Evolutionary conservation across 2,797 vertebrate species (phyloP).

Genomic region (Ptychadena robeensis): DNA sequence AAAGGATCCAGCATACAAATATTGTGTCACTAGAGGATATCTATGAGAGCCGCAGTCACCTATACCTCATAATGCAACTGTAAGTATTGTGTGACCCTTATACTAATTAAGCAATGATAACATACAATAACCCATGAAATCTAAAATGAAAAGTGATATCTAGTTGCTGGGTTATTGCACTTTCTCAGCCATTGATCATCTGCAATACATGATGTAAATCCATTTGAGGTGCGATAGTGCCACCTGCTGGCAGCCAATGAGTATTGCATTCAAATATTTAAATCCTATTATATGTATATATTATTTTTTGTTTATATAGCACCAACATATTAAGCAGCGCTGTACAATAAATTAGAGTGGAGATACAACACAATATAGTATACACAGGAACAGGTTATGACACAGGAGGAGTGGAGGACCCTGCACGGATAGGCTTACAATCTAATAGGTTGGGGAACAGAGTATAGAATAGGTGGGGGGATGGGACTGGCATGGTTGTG

Average conservation of each 20-base stretch:
- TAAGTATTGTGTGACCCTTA: conserved; percentile 74
- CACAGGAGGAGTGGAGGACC: too few species aligned
- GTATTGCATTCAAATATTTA: neutral
- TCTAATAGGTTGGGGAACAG: too few species aligned
- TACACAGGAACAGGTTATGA: too few species aligned
- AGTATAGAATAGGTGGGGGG: too few species aligned
- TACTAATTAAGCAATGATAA: neutral
- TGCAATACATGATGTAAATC: neutral
- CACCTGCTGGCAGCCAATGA: conserved; percentile 34
- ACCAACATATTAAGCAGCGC: too few species aligned
- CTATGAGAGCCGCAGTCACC: conserved; percentile 92
- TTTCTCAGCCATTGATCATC: neutral
- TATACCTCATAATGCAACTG: conserved; percentile 99
- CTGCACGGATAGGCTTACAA: too few species aligned
- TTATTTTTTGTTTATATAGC: too few species aligned
- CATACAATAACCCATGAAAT: neutral
- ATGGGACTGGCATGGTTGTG: too few species aligned
- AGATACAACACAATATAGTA: too few species aligned
- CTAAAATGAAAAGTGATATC: neutral
- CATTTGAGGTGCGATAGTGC: neutral
- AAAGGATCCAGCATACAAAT: conserved; percentile 94
- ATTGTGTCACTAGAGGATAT: conserved; percentile 97
- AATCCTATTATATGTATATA: too few species aligned
- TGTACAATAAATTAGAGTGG: too few species aligned
- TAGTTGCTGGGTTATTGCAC: neutral